phyloP scores from a whole-genome alignment of 2,888 invertebrate species.

The Stegana nigrithorax region DNA sequence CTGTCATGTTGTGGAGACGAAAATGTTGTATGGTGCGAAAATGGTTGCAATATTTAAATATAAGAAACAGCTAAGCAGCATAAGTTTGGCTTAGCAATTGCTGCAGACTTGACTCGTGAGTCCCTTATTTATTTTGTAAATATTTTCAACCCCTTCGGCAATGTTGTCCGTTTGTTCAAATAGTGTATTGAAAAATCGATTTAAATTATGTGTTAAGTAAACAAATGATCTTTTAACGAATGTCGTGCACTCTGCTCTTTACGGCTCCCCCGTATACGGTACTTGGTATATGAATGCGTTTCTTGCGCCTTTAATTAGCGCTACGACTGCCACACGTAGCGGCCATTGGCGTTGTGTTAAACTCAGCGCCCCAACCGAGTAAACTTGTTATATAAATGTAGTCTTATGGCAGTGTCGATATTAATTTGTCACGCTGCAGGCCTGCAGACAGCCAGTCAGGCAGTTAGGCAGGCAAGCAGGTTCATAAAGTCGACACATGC shows the following conservation, averaged over 20 bases:
- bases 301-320: slow-evolving; percentile 45
- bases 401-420: slow-evolving; percentile 7
- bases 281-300: slow-evolving; percentile 1
- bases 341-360: slow-evolving; percentile 12
- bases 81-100: too few species aligned
- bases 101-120: too few species aligned
- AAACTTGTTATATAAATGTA: neutral
- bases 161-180: too few species aligned
- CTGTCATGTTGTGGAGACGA: too few species aligned
- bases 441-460: too few species aligned
- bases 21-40: too few species aligned
- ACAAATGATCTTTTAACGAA: slow-evolving; percentile 11
- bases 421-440: slow-evolving; percentile 13
- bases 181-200: too few species aligned
- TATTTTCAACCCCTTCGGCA: neutral
- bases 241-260: neutral
- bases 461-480: neutral
- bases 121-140: neutral
- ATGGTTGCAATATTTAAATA: too few species aligned
- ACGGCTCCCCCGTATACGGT: neutral
- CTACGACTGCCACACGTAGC: slow-evolving; percentile 43
- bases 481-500: slow-evolving; percentile 16
- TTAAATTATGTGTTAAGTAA: slow-evolving; percentile 12
- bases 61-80: too few species aligned
- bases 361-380: neutral